These are phyloP conservation scores for Xiphorhynchus erythropygius DNA, from an alignment of 2,797 vertebrate species.

Conservation along the genomic window DNA sequence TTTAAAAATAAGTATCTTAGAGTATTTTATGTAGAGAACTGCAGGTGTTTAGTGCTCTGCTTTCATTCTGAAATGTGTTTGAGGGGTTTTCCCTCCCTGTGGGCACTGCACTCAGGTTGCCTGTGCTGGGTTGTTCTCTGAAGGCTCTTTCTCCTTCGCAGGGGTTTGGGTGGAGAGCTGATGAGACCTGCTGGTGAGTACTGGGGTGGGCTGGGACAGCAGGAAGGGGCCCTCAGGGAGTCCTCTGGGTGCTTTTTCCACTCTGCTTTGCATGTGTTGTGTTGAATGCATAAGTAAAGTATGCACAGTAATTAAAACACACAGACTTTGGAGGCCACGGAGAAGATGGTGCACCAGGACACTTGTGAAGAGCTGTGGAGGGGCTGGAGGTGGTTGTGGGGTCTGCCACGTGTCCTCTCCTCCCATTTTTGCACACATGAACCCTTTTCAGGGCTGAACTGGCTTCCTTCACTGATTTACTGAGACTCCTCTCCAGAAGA, in stretches of 20 bases:
- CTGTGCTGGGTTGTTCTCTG: background rate
- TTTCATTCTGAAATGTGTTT: background rate
- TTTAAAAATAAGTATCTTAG: background rate
- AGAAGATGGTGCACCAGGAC: background rate
- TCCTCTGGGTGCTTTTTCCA: background rate
- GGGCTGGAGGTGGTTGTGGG: background rate
- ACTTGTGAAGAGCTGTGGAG: background rate
- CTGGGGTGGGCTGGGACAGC: background rate
- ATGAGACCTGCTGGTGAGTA: constrained; percentile 92
- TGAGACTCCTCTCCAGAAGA: background rate
- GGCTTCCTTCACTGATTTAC: background rate
- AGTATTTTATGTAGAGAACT: background rate
- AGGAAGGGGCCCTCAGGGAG: background rate
- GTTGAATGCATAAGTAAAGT: background rate
- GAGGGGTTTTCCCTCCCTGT: rapidly evolving
- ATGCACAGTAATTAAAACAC: background rate
- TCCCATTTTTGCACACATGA: background rate
- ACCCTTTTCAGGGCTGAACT: background rate
- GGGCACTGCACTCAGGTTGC: rapidly evolving
- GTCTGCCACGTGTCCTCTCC: background rate
- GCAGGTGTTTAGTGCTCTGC: background rate
- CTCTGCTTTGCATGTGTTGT: background rate
- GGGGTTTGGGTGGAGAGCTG: constrained; percentile 91
- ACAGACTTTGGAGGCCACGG: background rate
- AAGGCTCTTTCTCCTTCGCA: constrained; percentile 65